Conservation (phyloP, 1,140 invertebrate genomes). For the Papilio polytes region DNA sequence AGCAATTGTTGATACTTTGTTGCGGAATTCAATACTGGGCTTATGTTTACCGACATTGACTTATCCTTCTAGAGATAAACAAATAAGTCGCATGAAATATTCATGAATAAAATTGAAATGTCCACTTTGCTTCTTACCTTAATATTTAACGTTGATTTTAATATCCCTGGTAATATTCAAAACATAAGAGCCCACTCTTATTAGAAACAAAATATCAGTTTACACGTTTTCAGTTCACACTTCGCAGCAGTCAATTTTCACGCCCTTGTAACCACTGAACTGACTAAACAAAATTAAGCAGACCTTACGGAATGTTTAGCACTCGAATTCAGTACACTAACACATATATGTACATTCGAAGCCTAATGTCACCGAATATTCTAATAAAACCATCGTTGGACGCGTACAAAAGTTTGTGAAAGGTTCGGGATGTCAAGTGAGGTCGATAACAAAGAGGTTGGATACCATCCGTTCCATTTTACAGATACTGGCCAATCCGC, state of each 20-base stretch:
- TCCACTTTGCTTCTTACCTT: background rate
- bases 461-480: slow-evolving; percentile 65
- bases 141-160: slow-evolving; percentile 3
- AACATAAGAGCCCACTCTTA: slow-evolving; percentile 49
- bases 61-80: background rate
- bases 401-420: slow-evolving; percentile 33
- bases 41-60: background rate
- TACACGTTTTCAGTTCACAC: slow-evolving; percentile 77
- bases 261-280: slow-evolving; percentile 78
- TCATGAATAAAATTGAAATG: slow-evolving; percentile 1
- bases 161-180: slow-evolving; percentile 44
- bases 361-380: slow-evolving; percentile 51
- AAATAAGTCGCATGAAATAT: slow-evolving; percentile 10
- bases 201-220: slow-evolving; percentile 59
- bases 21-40: background rate
- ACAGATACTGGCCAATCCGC: slow-evolving; percentile 50
- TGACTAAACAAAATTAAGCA: slow-evolving; percentile 69
- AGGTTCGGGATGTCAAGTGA: slow-evolving; percentile 56
- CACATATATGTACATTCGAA: slow-evolving; percentile 51
- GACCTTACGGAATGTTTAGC: slow-evolving; percentile 77
- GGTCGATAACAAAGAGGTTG: slow-evolving; percentile 59
- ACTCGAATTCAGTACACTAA: slow-evolving; percentile 73
- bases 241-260: slow-evolving; percentile 74
- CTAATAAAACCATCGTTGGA: slow-evolving; percentile 49
- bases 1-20: slow-evolving; percentile 7